Evolutionary conservation across 2,113 vertebrate genomes (phyloP).

Genomic region (Platichthys flesus): DNA sequence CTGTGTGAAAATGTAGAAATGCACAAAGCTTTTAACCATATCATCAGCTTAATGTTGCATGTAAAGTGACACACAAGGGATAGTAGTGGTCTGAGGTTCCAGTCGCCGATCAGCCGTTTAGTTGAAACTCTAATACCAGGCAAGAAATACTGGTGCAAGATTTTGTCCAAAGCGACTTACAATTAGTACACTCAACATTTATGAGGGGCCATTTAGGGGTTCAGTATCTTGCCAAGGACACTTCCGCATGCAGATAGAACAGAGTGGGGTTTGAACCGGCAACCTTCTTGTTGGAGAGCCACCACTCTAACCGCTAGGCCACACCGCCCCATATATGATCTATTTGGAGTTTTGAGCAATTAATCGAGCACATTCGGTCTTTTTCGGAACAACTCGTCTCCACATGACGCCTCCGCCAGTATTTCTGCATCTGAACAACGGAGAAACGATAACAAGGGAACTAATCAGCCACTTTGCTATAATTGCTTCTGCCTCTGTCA

Average conservation of each 20-base stretch:
- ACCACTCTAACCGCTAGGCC: too few species aligned
- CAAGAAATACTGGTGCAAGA: background rate
- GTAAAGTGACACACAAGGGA: background rate
- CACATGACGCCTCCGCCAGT: background rate
- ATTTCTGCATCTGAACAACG: slow-evolving; percentile 17
- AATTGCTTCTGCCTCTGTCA: slow-evolving; percentile 33
- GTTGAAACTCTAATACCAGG: background rate
- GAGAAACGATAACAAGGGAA: background rate
- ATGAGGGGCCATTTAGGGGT: too few species aligned
- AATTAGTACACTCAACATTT: too few species aligned
- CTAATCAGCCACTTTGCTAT: slow-evolving; percentile 10
- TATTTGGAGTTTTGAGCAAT: background rate
- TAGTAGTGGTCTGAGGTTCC: background rate
- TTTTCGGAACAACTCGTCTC: slow-evolving; percentile 8
- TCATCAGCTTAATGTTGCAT: background rate
- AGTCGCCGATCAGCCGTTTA: too few species aligned
- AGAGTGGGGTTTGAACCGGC: too few species aligned
- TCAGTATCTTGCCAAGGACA: too few species aligned
- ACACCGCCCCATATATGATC: too few species aligned
- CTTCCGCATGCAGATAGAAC: too few species aligned
- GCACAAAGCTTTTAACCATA: too few species aligned
- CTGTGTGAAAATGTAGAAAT: too few species aligned
- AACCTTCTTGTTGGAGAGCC: too few species aligned
- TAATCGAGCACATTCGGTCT: background rate
- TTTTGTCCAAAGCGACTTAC: too few species aligned